Base-by-base conservation (phyloP, 2,113 vertebrate species). In the Carlito syrichta region DNA sequence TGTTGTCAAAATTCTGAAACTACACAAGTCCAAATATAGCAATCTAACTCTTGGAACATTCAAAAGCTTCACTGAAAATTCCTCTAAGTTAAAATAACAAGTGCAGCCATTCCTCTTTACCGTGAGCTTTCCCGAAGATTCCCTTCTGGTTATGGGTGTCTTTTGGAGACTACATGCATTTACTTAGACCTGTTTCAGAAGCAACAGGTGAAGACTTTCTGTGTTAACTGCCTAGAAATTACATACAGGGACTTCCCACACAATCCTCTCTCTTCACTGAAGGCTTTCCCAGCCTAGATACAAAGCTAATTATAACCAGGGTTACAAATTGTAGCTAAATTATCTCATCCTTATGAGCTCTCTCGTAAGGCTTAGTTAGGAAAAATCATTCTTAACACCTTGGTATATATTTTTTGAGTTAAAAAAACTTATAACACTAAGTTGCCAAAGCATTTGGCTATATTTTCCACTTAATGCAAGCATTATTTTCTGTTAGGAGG, bases 171-270 rank as follows among this genome's bases (percentile, higher is more conserved):
- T 77, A 43, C 50, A 48, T 27, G 8, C 43, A 78, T 77, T 97
- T 93, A 94, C 45, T 76, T 90, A 78, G 82, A 96, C 92, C 50
- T 6, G 52, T 63, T 83, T 54, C 83, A 74, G 12, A 92, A 97
- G 83, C 94, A 97, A 98, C 96, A 98, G 98, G 98, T 96, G 93
- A 97, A 96, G 86, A n/a, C 52, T 88, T 85, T 95, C 82, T 86
- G 83, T 96, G 62, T 54, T 90, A 97, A 93, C 45, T 79, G 81
- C 82, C 79, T 83, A 73, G 5, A 97, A 97, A 95, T 89, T 73
- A 56, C 23, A 83, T 32, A 94, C 12, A 0, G 58, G 93, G 94
- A 84, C 71, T 77, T 94, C 96, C 83, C 91, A 88, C 23, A 2
- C 84, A 96, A 63, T 58, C 89, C 76, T 82, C 56, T 87, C 76